Evolutionary conservation across 2,888 invertebrate species (phyloP), one percentile per base, ranked within the genome.

Genomic region (Ophraella communa): DNA sequence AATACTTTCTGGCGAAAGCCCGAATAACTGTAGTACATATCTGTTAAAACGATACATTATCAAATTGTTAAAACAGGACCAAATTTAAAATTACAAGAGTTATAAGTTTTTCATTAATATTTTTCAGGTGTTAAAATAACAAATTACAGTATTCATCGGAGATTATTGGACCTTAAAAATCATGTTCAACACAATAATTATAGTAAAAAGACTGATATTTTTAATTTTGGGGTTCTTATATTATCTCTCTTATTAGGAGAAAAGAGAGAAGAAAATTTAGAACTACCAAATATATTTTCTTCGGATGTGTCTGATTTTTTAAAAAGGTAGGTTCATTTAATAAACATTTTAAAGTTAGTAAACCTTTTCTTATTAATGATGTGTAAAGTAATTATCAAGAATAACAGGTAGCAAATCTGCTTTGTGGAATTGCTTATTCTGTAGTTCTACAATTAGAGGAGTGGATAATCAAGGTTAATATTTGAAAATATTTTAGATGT

Each of bases 181-280:
- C 83, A 84, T 71, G 59, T 52, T 8, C 73, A 73, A 47, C 73
- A 68, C 53, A 71, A 68, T 55, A 71, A 64, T 67, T 85, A 86
- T 54, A 87, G 85, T 4, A 90, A 91, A 81, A 90, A 91, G 68
- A 87, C 87, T 68, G 94, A 93, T 76, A 87, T 94, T 71, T 91
- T 87, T 76, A 87, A 88, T 66, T 86, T 92, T 65, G 93, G 92
- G 1, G 83, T 89, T 49, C 80, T 93, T 63, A 75, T 93, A 23
- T 80, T 92, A 11, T 89, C 90, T 0, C 82, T 93, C 33, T 79
- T 89, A 5, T 85, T 86, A 63, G 88, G 88, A 7, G 78, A 81
- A 4, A 80, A 86, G 14, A 33, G 53, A 51, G 81, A 82, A 56
- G 82, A 82, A 47, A 80, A 84, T 62, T 82, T 86, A 4, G 87